Evolutionary conservation across 1,140 invertebrate species (phyloP).

Genomic region (Episyrphus balteatus): DNA sequence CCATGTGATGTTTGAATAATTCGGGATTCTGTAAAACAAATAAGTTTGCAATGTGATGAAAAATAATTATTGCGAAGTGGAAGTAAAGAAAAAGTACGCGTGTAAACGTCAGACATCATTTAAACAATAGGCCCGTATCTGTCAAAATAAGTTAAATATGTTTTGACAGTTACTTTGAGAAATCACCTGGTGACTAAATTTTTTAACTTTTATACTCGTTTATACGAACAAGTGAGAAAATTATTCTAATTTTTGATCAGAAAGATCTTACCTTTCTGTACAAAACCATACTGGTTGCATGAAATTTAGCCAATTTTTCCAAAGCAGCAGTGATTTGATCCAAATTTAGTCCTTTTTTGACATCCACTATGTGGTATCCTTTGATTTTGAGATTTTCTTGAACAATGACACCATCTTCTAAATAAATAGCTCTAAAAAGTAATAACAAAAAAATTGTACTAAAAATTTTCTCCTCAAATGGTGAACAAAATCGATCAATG

Average conservation of each 20-base stretch:
- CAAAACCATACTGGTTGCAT: constrained; percentile 41
- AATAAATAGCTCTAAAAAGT: constrained; percentile 7
- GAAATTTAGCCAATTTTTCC: constrained; percentile 41
- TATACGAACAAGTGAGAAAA: too few relatives aligned
- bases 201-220: too few relatives aligned
- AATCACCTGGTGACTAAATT: too few relatives aligned
- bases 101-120: too few relatives aligned
- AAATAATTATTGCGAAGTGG: too few relatives aligned
- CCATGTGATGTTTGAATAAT: constrained; percentile 9
- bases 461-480: neutral
- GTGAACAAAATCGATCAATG: neutral
- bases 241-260: too few relatives aligned
- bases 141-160: too few relatives aligned
- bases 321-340: constrained; percentile 40
- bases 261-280: constrained; percentile 37
- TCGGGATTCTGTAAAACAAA: constrained; percentile 39
- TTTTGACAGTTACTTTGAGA: too few relatives aligned
- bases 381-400: constrained; percentile 41
- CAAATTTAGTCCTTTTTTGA: constrained; percentile 41
- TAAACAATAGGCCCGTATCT: too few relatives aligned
- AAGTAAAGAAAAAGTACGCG: too few relatives aligned
- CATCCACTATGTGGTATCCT: constrained; percentile 42
- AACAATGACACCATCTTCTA: constrained; percentile 35
- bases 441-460: neutral
- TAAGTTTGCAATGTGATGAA: neutral